phyloP scores from a whole-genome alignment of 2,888 invertebrate genomes.

The Rhaphigaster nebulosa region DNA sequence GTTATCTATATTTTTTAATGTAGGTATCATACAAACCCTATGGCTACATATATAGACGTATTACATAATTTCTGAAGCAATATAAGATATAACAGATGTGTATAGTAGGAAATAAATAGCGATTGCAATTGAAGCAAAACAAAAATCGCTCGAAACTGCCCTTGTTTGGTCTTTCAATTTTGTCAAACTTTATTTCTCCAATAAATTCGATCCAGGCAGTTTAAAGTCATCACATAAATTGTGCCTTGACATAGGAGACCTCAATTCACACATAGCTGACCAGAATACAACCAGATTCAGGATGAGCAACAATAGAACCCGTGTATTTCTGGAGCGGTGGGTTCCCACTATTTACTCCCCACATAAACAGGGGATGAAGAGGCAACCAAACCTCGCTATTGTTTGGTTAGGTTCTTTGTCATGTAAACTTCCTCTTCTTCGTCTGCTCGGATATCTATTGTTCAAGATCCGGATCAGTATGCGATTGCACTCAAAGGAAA shows the following conservation, averaged over 20 bases:
- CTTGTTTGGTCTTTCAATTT: no score
- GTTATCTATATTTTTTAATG: neutral
- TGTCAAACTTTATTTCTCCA: neutral
- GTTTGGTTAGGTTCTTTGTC: conserved; percentile 20
- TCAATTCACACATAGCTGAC: neutral
- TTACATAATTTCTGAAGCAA: neutral
- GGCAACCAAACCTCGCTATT: conserved; percentile 19
- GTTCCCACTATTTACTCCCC: conserved; percentile 31
- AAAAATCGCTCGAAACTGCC: no score
- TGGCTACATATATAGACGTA: neutral
- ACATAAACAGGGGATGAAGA: conserved; percentile 49
- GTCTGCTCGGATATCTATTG: neutral
- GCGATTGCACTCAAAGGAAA: neutral
- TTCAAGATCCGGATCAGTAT: neutral
- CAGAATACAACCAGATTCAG: neutral
- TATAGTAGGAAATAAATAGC: neutral
- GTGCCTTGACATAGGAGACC: neutral
- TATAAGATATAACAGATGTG: neutral
- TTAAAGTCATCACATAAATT: neutral
- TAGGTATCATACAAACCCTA: neutral
- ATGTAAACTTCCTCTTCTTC: conserved; percentile 48
- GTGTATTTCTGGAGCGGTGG: conserved; percentile 31
- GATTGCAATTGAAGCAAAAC: no score
- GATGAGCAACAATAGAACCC: conserved; percentile 8
- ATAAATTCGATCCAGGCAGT: neutral